Base-by-base conservation (phyloP, 1,140 invertebrate species). In the Drosophila funebris region DNA sequence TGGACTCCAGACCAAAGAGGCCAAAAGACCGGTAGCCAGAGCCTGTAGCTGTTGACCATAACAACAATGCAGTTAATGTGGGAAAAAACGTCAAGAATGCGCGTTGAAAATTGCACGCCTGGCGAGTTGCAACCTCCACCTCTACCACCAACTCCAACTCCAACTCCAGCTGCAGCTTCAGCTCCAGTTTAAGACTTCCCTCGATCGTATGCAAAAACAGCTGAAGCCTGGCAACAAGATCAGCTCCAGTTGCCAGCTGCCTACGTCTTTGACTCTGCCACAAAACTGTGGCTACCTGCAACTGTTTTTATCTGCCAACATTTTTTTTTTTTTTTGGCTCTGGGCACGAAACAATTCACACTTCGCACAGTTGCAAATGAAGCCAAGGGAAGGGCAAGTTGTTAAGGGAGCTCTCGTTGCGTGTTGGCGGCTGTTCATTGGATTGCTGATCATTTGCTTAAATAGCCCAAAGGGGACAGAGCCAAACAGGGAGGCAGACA, bases 81-180 rank as follows among this genome's bases (percentile, higher is more conserved):
- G 87, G 85, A 90, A 90, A 89, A 90, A 90, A 82, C 87, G 85
- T 90, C 87, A 90, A 90, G 85, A 90, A 81, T 78, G 78, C 72
- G 63, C 72, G 72, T 81, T 60, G 58, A 78, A 78, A 66, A 83
- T 83, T 81, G 83, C 78, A 78, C 68, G 67, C 63, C 67, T 71
- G 36, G 57, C 60, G 16, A 37, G 18, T n/a, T 31, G n/a, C n/a
- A n/a, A n/a, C n/a, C n/a, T n/a, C n/a, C n/a, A n/a, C n/a, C n/a
- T n/a, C n/a, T n/a, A n/a, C n/a, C n/a, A n/a, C n/a, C n/a, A n/a
- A n/a, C n/a, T n/a, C n/a, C n/a, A n/a, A n/a, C n/a, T n/a, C n/a
- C n/a, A n/a, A n/a, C n/a, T n/a, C n/a, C n/a, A n/a, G n/a, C n/a
- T 7, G 13, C 9, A 50, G 24, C 46, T 18, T 27, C 29, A 62